Conservation (phyloP, 1,140 invertebrate species). For the Oryctes rhinoceros region DNA sequence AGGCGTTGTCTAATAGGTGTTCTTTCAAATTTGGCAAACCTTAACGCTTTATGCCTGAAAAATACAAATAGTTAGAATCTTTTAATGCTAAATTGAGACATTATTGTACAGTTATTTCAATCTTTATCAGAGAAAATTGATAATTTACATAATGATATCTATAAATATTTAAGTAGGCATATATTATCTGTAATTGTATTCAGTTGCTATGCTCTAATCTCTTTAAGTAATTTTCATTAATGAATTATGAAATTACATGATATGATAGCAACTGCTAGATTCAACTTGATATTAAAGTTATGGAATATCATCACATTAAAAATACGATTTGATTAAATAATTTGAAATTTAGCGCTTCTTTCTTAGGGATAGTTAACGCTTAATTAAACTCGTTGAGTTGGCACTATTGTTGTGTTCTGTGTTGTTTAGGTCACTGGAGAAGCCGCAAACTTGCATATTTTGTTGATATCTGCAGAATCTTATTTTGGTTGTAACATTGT, state of each 20-base stretch:
- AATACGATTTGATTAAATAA: neutral
- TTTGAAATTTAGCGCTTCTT: neutral
- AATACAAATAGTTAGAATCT: too few relatives aligned
- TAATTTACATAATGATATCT: neutral
- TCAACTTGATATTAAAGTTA: neutral
- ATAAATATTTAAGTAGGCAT: neutral
- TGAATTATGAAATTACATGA: neutral
- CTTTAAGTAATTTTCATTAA: neutral
- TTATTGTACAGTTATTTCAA: too few relatives aligned
- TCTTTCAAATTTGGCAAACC: too few relatives aligned
- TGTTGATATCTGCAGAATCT: neutral
- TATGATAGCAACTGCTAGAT: neutral
- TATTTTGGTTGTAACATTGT: neutral
- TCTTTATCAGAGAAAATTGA: neutral
- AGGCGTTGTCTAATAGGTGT: too few relatives aligned
- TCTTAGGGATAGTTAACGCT: neutral
- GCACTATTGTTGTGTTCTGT: neutral
- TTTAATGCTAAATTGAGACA: too few relatives aligned
- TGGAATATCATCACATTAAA: neutral
- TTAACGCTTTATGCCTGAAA: too few relatives aligned
- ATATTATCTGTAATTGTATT: neutral
- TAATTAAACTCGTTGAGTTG: neutral
- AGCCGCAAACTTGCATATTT: conserved; percentile 35
- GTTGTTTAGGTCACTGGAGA: conserved; percentile 19
- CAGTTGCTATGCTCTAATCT: neutral